Percentiles rank a stretch among this genome's conserved stretches.
Conservation (phyloP, 2,888 invertebrate species). For the Drosophila paracracens region DNA sequence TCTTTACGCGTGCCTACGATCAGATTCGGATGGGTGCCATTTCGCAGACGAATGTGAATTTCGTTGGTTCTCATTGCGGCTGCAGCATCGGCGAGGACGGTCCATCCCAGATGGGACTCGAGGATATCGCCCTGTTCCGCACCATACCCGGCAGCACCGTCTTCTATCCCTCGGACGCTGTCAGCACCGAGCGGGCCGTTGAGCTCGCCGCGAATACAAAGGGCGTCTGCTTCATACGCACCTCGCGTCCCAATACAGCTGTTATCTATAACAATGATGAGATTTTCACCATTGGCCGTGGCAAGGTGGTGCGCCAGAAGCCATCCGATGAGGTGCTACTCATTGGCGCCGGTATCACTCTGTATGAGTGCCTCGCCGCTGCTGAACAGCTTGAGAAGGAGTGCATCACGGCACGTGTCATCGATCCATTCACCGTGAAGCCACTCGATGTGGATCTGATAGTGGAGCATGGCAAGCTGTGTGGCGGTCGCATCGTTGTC, state of each 20-base stretch:
- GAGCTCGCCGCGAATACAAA: slow-evolving; percentile 98
- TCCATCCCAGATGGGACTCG: slow-evolving; percentile 99
- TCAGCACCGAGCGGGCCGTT: slow-evolving; percentile 96
- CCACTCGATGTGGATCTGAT: slow-evolving; percentile 94
- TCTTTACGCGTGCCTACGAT: slow-evolving; percentile 98
- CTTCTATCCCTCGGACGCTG: slow-evolving; percentile 96
- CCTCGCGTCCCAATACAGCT: slow-evolving; percentile 95
- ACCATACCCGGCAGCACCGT: slow-evolving; percentile 93
- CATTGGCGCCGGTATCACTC: slow-evolving; percentile 97
- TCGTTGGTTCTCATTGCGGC: slow-evolving; percentile 98
- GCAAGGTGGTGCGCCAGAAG: slow-evolving; percentile 92
- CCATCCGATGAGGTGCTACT: slow-evolving; percentile 92
- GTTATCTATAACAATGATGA: slow-evolving; percentile 95
- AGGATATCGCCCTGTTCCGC: slow-evolving; percentile 98
- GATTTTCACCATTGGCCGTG: slow-evolving; percentile 91
- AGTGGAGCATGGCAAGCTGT: slow-evolving; percentile 90
- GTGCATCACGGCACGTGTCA: slow-evolving; percentile 91
- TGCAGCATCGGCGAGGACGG: slow-evolving; percentile 99
- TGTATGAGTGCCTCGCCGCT: slow-evolving; percentile 95
- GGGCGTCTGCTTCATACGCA: slow-evolving; percentile 98
- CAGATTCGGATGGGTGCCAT: slow-evolving; percentile 99
- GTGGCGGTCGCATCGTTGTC: slow-evolving; percentile 93
- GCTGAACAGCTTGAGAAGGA: slow-evolving; percentile 89
- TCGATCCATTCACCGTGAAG: slow-evolving; percentile 98
- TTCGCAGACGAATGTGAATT: slow-evolving; percentile 98